Evolutionary conservation across 2,888 invertebrate genomes (phyloP), one percentile per base, ranked within the genome.

Genomic region (Parochlus steinenii): DNA sequence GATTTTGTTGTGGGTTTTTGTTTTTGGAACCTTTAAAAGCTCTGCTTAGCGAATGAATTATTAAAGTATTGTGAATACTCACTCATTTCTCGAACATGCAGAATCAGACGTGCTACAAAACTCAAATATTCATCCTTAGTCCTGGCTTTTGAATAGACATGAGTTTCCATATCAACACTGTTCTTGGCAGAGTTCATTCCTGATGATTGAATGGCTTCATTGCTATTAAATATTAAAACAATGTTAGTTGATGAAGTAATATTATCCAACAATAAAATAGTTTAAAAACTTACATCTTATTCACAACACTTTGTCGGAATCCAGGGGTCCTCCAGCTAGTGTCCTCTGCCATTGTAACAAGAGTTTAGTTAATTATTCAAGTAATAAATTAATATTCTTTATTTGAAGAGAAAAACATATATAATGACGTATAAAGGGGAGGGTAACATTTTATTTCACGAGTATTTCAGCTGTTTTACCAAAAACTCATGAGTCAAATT

Each of bases 161-260:
- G 89, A 52, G 74, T 86, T 56, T 93, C 92, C 87, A 92, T 89
- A 51, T 90, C 89, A 39, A 73, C 70, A 46, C 86, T 86, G 53
- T 83, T 89, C 45, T 85, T 75, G 0, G 75, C 67, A 12, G 82
- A 79, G 41, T 82, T 80, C 65, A 81, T 78, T 3, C 83, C 83
- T 17, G 81, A 79, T 33, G 71, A 69, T 43, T 81, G 76, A 42
- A 90, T 75, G 5, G 85, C 81, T 56, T 92, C 90, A 50, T 92
- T 89, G 48, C 90, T 92, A 54, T n/a, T n/a, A n/a, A n/a, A n/a
- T n/a, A n/a, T n/a, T n/a, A n/a, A n/a, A n/a, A n/a, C n/a, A n/a
- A n/a, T n/a, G n/a, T n/a, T n/a, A n/a, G n/a, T n/a, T n/a, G n/a
- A n/a, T 25, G 15, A 6, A 11, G 16, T 5, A 15, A 40, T 18